A percentile compares a stretch with the other conserved stretches of the same genome.
phyloP scores from a whole-genome alignment of 2,797 vertebrate species.

The Lutjanus campechanus region DNA sequence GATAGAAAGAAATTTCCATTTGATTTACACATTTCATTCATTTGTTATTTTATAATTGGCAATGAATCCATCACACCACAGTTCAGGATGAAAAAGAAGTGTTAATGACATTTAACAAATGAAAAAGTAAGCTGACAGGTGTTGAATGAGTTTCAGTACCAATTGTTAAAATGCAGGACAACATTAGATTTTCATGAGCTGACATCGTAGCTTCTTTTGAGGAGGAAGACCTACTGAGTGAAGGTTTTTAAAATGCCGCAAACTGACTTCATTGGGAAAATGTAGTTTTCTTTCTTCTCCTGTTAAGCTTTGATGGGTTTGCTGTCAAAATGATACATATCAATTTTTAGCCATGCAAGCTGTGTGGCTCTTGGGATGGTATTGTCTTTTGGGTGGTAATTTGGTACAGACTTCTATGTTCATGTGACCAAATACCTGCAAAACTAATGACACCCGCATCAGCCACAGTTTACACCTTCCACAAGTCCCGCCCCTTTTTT shows the following conservation, averaged over 20 bases:
- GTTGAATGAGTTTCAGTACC: background rate
- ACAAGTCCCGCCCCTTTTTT: no score
- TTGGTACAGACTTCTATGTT: no score
- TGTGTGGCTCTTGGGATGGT: background rate
- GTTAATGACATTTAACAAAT: background rate
- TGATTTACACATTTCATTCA: background rate
- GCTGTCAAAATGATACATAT: background rate
- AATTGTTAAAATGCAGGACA: background rate
- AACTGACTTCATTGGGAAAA: background rate
- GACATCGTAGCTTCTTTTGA: background rate
- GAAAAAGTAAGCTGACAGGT: background rate
- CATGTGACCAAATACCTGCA: background rate
- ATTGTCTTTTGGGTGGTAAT: background rate
- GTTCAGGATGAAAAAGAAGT: background rate
- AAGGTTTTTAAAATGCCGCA: background rate
- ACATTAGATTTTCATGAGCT: no score
- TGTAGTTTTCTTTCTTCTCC: background rate
- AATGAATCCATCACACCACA: background rate
- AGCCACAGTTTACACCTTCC: background rate
- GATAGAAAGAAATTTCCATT: background rate
- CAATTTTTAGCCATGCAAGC: background rate
- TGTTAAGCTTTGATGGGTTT: no score
- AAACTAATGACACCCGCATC: background rate
- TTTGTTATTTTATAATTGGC: background rate
- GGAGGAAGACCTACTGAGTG: background rate